Percentiles rank a stretch among this genome's conserved stretches.
These are phyloP conservation scores for Bombus affinis DNA, from an alignment of 1,140 invertebrate genomes.

Conservation along the genomic window DNA sequence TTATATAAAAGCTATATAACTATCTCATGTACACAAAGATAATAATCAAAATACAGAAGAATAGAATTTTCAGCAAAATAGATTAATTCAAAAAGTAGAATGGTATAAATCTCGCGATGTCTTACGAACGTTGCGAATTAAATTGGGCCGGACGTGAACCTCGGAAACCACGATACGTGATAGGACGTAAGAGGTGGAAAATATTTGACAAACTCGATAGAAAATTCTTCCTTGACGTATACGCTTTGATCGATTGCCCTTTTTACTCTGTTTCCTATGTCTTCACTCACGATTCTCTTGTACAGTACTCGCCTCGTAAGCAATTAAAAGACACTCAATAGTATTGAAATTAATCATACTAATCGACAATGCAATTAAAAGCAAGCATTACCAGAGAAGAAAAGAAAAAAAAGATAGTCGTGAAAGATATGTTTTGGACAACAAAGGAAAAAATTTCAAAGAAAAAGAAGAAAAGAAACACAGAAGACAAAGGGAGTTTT, in stretches of 20 bases:
- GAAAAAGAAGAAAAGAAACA: conserved; percentile 30
- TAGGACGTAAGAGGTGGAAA: neutral
- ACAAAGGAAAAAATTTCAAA: neutral
- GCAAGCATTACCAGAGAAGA: neutral
- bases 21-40: neutral
- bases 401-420: neutral
- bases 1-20: too few species aligned
- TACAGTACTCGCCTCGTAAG: neutral
- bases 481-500: neutral
- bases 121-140: neutral
- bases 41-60: neutral
- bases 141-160: neutral
- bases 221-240: conserved; percentile 34
- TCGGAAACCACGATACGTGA: neutral
- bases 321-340: neutral
- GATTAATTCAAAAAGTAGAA: neutral
- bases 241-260: neutral
- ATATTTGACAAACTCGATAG: conserved; percentile 21
- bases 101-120: too few species aligned
- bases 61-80: neutral
- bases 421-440: neutral
- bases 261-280: conserved; percentile 9
- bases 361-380: neutral
- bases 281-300: neutral
- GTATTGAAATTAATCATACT: neutral